Conservation (phyloP, 2,113 vertebrate genomes). For the Xyliphius kryptos region DNA sequence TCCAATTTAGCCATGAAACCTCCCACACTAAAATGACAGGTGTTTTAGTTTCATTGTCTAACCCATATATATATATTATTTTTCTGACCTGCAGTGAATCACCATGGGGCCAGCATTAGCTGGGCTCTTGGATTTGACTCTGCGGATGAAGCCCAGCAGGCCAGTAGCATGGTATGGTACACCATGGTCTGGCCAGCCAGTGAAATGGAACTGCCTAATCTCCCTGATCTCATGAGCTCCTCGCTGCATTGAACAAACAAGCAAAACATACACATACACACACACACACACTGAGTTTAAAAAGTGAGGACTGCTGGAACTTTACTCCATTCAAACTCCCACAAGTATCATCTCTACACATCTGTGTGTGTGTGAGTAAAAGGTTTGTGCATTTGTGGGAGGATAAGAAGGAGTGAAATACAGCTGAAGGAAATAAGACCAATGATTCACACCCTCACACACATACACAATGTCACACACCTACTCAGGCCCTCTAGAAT, state of each 20-base stretch:
- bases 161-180: slow-evolving; percentile 92
- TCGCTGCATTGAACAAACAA: slow-evolving; percentile 61
- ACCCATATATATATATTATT: too few relatives aligned
- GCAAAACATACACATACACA: too few relatives aligned
- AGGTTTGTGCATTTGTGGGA: slow-evolving; percentile 23
- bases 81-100: slow-evolving; percentile 78
- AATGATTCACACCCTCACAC: slow-evolving; percentile 32
- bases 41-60: too few relatives aligned
- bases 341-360: slow-evolving; percentile 26
- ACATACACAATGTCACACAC: slow-evolving; percentile 16
- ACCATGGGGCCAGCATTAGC: slow-evolving; percentile 82
- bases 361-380: slow-evolving; percentile 9
- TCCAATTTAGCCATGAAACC: too few relatives aligned
- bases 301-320: background rate
- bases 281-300: slow-evolving; percentile 14
- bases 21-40: too few relatives aligned
- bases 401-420: slow-evolving; percentile 23
- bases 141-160: slow-evolving; percentile 86
- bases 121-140: slow-evolving; percentile 87
- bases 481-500: slow-evolving; percentile 15
- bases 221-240: slow-evolving; percentile 91
- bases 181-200: slow-evolving; percentile 94
- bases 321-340: slow-evolving; percentile 14
- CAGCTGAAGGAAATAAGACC: slow-evolving; percentile 25
- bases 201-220: slow-evolving; percentile 96